Percentiles rank a stretch among this genome's conserved stretches.
Conservation (phyloP, 2,888 invertebrate genomes). For the Selenia dentaria region DNA sequence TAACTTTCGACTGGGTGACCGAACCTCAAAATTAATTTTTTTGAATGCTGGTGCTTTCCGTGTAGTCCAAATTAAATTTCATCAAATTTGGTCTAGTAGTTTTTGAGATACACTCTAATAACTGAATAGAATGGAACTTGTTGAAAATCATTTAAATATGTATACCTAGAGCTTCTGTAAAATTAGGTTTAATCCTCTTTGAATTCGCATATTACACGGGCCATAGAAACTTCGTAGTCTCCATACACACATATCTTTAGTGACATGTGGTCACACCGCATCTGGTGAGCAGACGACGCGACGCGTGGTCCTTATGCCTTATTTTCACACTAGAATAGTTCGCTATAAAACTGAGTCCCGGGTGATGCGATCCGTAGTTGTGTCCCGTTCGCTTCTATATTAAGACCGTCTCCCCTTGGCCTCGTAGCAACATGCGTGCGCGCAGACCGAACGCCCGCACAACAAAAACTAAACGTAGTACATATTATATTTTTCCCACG, state of each 20-base stretch:
- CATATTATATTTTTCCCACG: slow-evolving; percentile 77
- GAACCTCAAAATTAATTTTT: too few relatives aligned
- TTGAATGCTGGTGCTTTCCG: too few relatives aligned
- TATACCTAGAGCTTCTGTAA: too few relatives aligned
- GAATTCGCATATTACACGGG: slow-evolving; percentile 6
- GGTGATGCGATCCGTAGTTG: slow-evolving; percentile 62
- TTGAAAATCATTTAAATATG: too few relatives aligned
- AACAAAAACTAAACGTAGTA: slow-evolving; percentile 77
- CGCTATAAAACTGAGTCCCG: slow-evolving; percentile 67
- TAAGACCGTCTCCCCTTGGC: slow-evolving; percentile 73
- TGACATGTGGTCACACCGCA: background rate
- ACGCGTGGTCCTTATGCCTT: slow-evolving; percentile 37
- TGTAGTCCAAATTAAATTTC: too few relatives aligned
- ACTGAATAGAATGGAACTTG: too few relatives aligned
- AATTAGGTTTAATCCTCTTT: slow-evolving; percentile 3
- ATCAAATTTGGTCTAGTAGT: too few relatives aligned
- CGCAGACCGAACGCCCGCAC: slow-evolving; percentile 65
- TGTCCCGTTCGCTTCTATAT: slow-evolving; percentile 73
- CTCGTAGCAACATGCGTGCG: slow-evolving; percentile 69
- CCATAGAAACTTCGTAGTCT: background rate
- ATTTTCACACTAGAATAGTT: slow-evolving; percentile 40
- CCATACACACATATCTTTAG: slow-evolving; percentile 2
- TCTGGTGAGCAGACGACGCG: slow-evolving; percentile 27
- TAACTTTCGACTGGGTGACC: too few relatives aligned
- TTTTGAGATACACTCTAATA: too few relatives aligned